A percentile compares a stretch with the other conserved stretches of the same genome.
These are phyloP conservation scores for Morpho deidamia DNA, from an alignment of 2,888 invertebrate species.

Conservation along the genomic window DNA sequence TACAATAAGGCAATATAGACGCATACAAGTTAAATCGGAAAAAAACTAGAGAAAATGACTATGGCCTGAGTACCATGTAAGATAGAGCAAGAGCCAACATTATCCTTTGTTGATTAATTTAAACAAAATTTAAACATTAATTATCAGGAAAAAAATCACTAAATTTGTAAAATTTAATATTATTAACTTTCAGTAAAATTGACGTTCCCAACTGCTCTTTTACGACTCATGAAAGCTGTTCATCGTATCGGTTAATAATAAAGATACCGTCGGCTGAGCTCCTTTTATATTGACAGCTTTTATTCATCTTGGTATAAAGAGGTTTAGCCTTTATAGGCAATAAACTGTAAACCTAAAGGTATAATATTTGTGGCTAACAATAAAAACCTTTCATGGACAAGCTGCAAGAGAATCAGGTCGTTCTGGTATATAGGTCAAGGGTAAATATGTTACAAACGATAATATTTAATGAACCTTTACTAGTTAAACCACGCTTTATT, in stretches of 20 bases:
- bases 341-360: slow-evolving; percentile 1
- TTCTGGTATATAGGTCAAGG: slow-evolving; percentile 18
- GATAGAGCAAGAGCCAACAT: too few species aligned
- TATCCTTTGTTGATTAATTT: too few species aligned
- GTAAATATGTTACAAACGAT: background rate
- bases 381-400: slow-evolving; percentile 1
- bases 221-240: background rate
- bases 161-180: too few species aligned
- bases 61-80: too few species aligned
- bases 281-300: slow-evolving; percentile 8
- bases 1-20: too few species aligned
- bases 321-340: slow-evolving; percentile 15
- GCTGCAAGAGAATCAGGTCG: slow-evolving; percentile 15
- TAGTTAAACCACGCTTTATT: too few species aligned
- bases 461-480: background rate
- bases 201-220: too few species aligned
- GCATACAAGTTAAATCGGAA: too few species aligned
- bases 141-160: too few species aligned
- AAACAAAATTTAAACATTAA: too few species aligned
- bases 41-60: too few species aligned
- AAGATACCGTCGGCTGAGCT: slow-evolving; percentile 1
- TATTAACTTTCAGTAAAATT: too few species aligned
- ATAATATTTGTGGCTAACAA: slow-evolving; percentile 1
- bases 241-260: background rate
- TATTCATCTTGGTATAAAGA: slow-evolving; percentile 4